Conservation (phyloP, 1,140 invertebrate genomes). For the Teleopsis dalmanni region DNA sequence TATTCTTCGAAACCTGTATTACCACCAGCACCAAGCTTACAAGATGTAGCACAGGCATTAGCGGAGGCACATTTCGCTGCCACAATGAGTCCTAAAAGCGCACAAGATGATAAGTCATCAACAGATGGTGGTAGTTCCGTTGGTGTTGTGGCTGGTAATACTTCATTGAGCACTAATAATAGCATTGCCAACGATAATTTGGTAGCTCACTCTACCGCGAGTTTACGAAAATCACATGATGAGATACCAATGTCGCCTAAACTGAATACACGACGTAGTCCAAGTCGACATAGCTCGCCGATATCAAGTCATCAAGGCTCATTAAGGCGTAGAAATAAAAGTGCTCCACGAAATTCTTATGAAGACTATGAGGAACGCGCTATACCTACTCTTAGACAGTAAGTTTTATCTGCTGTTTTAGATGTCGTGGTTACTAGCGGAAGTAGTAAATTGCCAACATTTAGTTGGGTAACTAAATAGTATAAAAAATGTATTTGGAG, state of each 20-base stretch:
- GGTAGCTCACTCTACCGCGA: slow-evolving; percentile 16
- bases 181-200: slow-evolving; percentile 1
- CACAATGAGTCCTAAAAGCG: slow-evolving; percentile 24
- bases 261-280: slow-evolving; percentile 21
- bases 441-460: no score
- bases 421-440: no score
- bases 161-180: neutral
- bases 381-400: slow-evolving; percentile 75
- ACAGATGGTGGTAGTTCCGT: slow-evolving; percentile 22
- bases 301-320: slow-evolving; percentile 52
- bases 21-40: slow-evolving; percentile 36
- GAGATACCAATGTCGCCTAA: slow-evolving; percentile 38
- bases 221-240: slow-evolving; percentile 32
- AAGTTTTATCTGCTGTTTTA: slow-evolving; percentile 37
- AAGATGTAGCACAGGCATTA: slow-evolving; percentile 39
- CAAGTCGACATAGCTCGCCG: slow-evolving; percentile 37
- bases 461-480: no score
- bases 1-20: slow-evolving; percentile 39
- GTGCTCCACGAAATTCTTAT: slow-evolving; percentile 66
- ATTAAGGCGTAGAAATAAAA: slow-evolving; percentile 63
- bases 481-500: no score
- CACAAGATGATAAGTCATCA: slow-evolving; percentile 27
- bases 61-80: slow-evolving; percentile 25
- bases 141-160: slow-evolving; percentile 8
- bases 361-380: slow-evolving; percentile 80